Base-by-base conservation (phyloP, 64 coral and sea anemone genomes). In the Exaiptasia diaphana region DNA sequence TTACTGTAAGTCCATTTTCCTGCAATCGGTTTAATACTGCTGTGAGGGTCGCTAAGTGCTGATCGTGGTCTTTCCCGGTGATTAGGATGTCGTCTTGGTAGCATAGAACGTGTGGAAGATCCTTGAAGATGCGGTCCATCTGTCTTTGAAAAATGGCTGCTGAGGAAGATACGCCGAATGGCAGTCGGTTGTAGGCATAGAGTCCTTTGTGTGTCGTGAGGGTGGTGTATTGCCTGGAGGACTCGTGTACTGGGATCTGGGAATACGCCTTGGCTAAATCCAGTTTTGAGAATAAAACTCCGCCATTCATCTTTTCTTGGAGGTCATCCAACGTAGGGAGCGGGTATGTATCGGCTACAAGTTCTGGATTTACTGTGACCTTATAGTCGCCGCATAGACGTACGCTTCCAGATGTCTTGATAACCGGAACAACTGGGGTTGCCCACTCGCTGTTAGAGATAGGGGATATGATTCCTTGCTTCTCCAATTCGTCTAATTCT, bases 21-120 rank as follows among this genome's bases (percentile, higher is more conserved):
- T 31, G 42, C 17, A 82, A 69, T 42, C 43, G 41, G 2, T n/a
- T 29, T 18, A 84, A 59, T 29, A 84, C 81, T 17, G 64, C 34
- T 58, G 57, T 67, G 20, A 84, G 20, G 53, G 67, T 85, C 34
- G 21, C 24, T 38, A 85, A 25, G 30, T 85, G 81, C 26, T 37
- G 49, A 25, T 73, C 67, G 22, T 73, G 65, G 15, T 34, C 18
- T 23, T 18, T n/a, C 15, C 67, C 67, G 13, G 32, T 38, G 5
- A 71, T 20, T 6, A 71, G 8, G 32, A 71, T 18, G 40, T 71
- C 67, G n/a, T 71, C 67, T 46, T 7, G 6, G 15, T 46, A 46
- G 43, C 43, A 46, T 15, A 8, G 43, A 6, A 46, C 43, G 6
- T 15, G 6, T 7, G 6, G 6, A 15, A 46, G 43, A 6, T 15